Percentiles rank a stretch among this genome's conserved stretches.
Evolutionary conservation across 1,140 invertebrate genomes (phyloP).

Genomic region (Drosophila ananassae): DNA sequence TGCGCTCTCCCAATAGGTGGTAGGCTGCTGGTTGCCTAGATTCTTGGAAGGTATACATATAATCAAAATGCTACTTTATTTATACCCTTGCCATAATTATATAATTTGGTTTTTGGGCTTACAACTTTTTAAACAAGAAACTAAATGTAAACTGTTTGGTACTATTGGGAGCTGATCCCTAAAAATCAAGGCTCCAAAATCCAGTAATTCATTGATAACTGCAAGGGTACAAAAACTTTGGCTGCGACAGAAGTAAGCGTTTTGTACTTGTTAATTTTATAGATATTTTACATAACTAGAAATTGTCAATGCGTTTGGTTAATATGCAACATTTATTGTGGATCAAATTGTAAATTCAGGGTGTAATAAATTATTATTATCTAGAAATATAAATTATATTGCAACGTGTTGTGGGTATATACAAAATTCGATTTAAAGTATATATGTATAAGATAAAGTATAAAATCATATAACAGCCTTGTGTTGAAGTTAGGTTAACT

Average conservation of each 20-base stretch:
- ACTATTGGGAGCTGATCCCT: too few species aligned
- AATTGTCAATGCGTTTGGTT: constrained; percentile 60
- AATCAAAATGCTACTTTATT: not conserved
- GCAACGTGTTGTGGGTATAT: constrained; percentile 54
- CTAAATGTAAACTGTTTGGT: not conserved
- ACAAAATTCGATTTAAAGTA: constrained; percentile 46
- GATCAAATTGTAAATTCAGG: constrained; percentile 16
- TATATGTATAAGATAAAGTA: constrained; percentile 33
- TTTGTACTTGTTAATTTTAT: constrained; percentile 37
- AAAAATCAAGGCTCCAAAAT: too few species aligned
- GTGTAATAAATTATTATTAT: constrained; percentile 66
- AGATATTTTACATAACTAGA: constrained; percentile 50
- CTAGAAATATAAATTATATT: constrained; percentile 69
- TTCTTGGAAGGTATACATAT: constrained; percentile 29
- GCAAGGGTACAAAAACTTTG: constrained; percentile 2
- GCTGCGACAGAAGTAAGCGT: constrained; percentile 1
- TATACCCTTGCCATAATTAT: not conserved
- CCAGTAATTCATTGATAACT: not conserved
- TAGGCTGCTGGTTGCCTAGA: constrained; percentile 37
- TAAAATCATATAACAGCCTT: constrained; percentile 80
- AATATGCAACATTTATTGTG: constrained; percentile 55
- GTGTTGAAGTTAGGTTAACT: constrained; percentile 61
- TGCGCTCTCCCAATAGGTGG: constrained; percentile 41
- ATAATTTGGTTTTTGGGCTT: not conserved
- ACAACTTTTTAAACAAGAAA: not conserved